Conservation (phyloP, 2,888 invertebrate genomes). For the Homarus gammarus region DNA sequence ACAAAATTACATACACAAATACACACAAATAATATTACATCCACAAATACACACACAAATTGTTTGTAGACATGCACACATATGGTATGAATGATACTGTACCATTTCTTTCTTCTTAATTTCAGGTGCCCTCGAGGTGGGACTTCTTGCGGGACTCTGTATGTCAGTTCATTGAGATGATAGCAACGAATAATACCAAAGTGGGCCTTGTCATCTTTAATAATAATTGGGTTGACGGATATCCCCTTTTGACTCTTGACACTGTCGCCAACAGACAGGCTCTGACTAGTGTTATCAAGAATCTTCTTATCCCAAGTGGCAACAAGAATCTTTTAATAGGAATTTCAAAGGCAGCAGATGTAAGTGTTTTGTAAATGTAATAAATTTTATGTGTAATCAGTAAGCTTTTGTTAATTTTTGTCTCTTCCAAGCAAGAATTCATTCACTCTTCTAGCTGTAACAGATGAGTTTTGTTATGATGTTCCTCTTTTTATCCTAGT, state of each 20-base stretch:
- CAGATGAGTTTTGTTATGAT: too few relatives aligned
- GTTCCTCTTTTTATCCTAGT: too few relatives aligned
- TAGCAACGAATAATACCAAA: background rate
- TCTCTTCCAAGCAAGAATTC: too few relatives aligned
- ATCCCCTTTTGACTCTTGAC: background rate
- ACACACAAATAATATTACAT: too few relatives aligned
- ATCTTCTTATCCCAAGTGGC: too few relatives aligned
- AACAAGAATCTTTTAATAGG: background rate
- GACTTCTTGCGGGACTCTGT: constrained; percentile 25
- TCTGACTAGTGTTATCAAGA: background rate
- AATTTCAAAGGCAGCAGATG: background rate
- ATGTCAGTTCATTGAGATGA: background rate
- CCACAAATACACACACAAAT: too few relatives aligned
- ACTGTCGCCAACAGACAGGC: background rate
- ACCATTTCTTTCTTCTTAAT: background rate
- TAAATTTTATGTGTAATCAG: too few relatives aligned
- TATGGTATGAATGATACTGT: too few relatives aligned
- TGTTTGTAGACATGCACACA: too few relatives aligned
- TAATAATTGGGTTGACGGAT: background rate
- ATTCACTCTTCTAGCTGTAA: too few relatives aligned
- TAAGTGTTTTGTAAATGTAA: background rate
- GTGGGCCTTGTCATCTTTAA: constrained; percentile 28
- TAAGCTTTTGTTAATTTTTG: too few relatives aligned
- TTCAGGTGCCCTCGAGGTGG: background rate
- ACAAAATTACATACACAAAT: too few relatives aligned